Base-by-base conservation (phyloP, 64 coral and sea anemone genomes). In the Actinia equina region DNA sequence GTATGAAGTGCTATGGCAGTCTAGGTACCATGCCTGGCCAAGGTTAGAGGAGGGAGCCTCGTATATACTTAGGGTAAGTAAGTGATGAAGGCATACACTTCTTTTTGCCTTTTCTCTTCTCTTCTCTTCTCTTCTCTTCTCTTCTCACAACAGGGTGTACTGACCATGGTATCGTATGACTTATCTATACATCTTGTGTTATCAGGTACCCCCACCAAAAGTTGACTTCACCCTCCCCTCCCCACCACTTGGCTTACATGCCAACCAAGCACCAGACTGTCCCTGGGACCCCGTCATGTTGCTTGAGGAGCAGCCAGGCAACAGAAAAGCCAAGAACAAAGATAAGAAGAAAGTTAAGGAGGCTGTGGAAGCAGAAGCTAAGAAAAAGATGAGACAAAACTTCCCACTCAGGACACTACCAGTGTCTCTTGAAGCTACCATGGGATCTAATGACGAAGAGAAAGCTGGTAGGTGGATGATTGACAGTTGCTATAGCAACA, bases 211-310 rank as follows among this genome's bases (percentile, higher is more conserved):
- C 52, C 96, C 93, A 19, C 93, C 96, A 23, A 91, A 92, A 82
- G 83, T 98, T 69, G 96, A 98, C 88, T 98, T 98, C 20, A 98
- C 96, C 46, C 90, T 95, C 17, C 96, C 96, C 60, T 98, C 96
- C 77, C 96, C 96, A 57, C 86, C 96, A 41, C 89, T 98, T 51
- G 93, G 96, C 22, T 84, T 92, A 82, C 67, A 84, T 44, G 83
- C 89, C 43, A 84, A 87, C 8, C 93, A 89, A 43, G 90, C 86
- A 7, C 96, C 96, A 55, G 96, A 98, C 51, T 93, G 91, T 46
- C 96, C 96, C 15, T 98, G 96, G 96, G 96, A 98, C 85, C 85
- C 96, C 1, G 82, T 83, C 22, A 80, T 89, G 44, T 83, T 94
- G n/a, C 67, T 98, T 23, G 93, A 98, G 69, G 91, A 95, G 53